Evolutionary conservation across 2,888 invertebrate species (phyloP), one percentile per base, ranked within the genome.

Genomic region (Agrenia bidenticulata): DNA sequence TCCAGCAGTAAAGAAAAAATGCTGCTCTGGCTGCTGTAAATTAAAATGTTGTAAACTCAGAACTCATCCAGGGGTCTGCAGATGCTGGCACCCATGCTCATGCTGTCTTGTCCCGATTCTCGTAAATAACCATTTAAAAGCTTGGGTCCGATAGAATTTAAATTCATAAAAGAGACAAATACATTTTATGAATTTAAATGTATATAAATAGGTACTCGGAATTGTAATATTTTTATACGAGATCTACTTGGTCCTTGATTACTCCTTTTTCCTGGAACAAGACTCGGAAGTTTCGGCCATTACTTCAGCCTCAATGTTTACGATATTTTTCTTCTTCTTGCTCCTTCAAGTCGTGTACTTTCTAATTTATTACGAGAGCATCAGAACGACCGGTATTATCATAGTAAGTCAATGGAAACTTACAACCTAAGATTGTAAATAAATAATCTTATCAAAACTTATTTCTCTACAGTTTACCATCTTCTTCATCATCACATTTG

Each of bases 271-370:
- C 15, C 5, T 45, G 45, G 19, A 45, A 5, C 19, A 11, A 5
- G 9, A 45, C 5, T 45, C n/a, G 45, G 45, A 15, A 45, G 45
- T 45, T 4, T 5, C 45, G 5, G 5, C 15, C 4, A 45, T 19
- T 9, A 19, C 19, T 4, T 9, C 15, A 9, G 45, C n/a, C 15
- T 15, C n/a, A 5, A 5, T 45, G 5, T 15, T 45, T 11, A 19
- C 45, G 7, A 24, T 53, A 1, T 37, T 24, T 21, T 17, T 66
- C 4, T 53, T 55, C 23, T 26, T 56, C 11, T 26, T 63, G 11
- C 37, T 69, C 13, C 23, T 60, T 60, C 62, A 63, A 41, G 9
- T 65, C 49, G 27, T 54, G 21, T 69, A 57, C 51, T 19, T 66
- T 19, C 56, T 66, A 15, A 55, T 66, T 23, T 27, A 32, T 27